Base-by-base conservation (phyloP, 2,797 vertebrate species). In the Epinephelus malabaricus region DNA sequence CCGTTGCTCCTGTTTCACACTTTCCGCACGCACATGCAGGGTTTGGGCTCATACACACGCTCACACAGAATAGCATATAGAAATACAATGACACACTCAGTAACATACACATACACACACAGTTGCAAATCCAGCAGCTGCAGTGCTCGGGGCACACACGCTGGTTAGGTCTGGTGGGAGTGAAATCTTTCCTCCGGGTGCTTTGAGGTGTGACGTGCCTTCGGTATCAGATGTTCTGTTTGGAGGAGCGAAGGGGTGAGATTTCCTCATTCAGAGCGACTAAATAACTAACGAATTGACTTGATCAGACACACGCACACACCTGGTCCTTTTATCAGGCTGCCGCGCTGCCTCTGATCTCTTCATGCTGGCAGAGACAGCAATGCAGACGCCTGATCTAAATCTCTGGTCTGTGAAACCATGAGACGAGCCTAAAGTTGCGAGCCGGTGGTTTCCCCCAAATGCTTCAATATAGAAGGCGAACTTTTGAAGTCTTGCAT, bases 1-100 rank as follows among this genome's bases (percentile, higher is more conserved):
- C 70, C 45, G 75, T 73, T 88, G 88, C 85, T 91, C 82, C 88
- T 86, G 81, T 77, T 94, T 92, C 85, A 86, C 91, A 92, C 85
- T 78, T 43, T 82, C 60, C 49, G 62, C 76, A 72, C 76, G 76
- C 62, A 69, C 68, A 40, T 13, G 15, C 38, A 73, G 4, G 49
- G 67, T 84, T 80, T 46, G 62, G 74, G 70, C 77, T 81, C 47
- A 38, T 49, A 65, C 46, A 51, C 63, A 18, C 68, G 50, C 73
- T 82, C 38, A 58, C 34, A 61, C 53, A 65, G 64, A 78, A 82
- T 51, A 71, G 67, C 68, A 72, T 61, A 81, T 65, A 75, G 63
- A 59, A 56, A 74, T 54, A 81, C 76, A 79, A 84, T 80, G 69
- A 71, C 69, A 70, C 46, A 69, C 69, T 67, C 15, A 3, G 73